phyloP scores from a whole-genome alignment of 2,888 invertebrate genomes.

The Apeira syringaria region DNA sequence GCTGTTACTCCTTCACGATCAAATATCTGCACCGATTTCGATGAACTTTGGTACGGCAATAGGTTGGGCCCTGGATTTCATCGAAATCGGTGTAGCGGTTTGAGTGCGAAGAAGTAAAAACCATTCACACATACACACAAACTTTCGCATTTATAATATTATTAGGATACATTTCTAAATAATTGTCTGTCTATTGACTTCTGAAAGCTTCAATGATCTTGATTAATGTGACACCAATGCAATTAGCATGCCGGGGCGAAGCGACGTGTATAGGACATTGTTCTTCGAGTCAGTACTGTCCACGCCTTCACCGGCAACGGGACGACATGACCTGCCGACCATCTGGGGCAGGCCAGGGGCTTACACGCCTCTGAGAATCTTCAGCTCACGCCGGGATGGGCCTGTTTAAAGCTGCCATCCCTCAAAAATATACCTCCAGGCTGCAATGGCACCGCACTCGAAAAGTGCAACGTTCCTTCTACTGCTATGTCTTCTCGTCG shows the following conservation, averaged over 20 bases:
- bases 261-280: conserved; percentile 43
- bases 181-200: conserved; percentile 36
- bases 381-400: conserved; percentile 63
- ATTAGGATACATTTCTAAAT: too few relatives aligned
- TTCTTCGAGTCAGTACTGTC: conserved; percentile 44
- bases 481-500: conserved; percentile 63
- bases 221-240: conserved; percentile 75
- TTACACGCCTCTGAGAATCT: conserved; percentile 34
- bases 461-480: conserved; percentile 55
- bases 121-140: too few relatives aligned
- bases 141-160: too few relatives aligned
- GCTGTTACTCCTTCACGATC: too few relatives aligned
- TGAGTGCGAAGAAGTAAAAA: too few relatives aligned
- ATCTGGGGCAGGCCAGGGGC: conserved; percentile 41
- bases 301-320: conserved; percentile 45
- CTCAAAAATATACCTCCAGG: conserved; percentile 60
- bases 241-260: conserved; percentile 52
- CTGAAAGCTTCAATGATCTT: conserved; percentile 58
- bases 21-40: too few relatives aligned
- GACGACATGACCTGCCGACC: conserved; percentile 48
- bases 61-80: too few relatives aligned
- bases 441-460: conserved; percentile 71
- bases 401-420: conserved; percentile 55
- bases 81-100: too few relatives aligned
- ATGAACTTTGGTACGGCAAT: too few relatives aligned